Conservation (phyloP, 2,113 vertebrate genomes). For the Peromyscus maniculatus region DNA sequence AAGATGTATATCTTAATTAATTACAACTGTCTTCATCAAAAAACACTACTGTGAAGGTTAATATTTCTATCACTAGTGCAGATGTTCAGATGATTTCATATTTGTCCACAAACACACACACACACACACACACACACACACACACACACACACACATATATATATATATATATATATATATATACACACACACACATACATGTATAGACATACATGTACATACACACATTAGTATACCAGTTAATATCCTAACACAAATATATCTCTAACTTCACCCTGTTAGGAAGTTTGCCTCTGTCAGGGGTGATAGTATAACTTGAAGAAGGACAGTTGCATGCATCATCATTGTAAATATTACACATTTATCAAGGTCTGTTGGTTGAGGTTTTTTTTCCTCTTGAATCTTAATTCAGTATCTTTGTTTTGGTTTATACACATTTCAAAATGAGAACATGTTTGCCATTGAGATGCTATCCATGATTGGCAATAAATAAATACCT, state of each 20-base stretch:
- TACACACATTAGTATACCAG: background rate
- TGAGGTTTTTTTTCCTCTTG: background rate
- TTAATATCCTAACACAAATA: background rate
- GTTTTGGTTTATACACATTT: background rate
- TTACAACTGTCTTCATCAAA: background rate
- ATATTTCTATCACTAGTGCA: background rate
- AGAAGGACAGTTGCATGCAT: background rate
- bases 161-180: too few relatives aligned
- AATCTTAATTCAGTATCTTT: background rate
- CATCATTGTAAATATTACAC: background rate
- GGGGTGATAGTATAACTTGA: background rate
- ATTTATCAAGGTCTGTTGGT: background rate
- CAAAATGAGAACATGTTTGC: background rate
- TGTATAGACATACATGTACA: background rate
- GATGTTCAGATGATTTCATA: background rate
- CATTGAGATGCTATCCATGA: background rate
- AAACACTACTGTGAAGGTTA: background rate
- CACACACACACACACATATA: background rate
- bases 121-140: background rate
- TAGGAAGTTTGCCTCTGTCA: background rate
- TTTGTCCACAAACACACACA: background rate
- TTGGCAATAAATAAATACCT: background rate
- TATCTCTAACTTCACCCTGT: background rate
- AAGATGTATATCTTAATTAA: background rate
- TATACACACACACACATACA: background rate